Percentiles rank a stretch among this genome's conserved stretches.
Evolutionary conservation across 2,888 invertebrate species (phyloP).

Genomic region (Drosophila peninsularis): DNA sequence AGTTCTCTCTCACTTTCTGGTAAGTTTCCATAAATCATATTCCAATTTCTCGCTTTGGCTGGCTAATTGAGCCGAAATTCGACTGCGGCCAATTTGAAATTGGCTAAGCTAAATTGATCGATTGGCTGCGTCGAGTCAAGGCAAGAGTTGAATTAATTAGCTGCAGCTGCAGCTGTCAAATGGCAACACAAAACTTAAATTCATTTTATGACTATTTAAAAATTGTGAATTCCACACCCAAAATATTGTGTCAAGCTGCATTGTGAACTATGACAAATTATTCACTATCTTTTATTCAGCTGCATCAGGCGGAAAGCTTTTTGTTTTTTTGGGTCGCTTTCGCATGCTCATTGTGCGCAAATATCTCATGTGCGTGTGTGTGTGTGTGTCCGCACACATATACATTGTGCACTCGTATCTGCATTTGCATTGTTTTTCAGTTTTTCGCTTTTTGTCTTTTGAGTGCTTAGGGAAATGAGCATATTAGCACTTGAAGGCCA

Average conservation of each 20-base stretch:
- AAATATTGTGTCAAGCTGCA: conserved; percentile 14
- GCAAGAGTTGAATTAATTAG: conserved; percentile 22
- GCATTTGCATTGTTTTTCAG: conserved; percentile 9
- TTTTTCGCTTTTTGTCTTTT: neutral
- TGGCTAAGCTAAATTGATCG: conserved; percentile 7
- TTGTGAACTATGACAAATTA: conserved; percentile 12
- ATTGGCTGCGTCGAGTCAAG: conserved; percentile 11
- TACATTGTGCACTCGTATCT: conserved; percentile 1
- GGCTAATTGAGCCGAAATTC: conserved; percentile 14
- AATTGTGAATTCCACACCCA: neutral
- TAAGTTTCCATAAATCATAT: neutral
- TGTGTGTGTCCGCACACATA: neutral
- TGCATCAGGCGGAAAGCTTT: conserved; percentile 25
- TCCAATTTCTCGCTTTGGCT: neutral
- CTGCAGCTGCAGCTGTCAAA: conserved; percentile 9
- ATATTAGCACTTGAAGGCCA: conserved; percentile 54
- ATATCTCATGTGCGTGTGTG: neutral
- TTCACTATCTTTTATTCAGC: conserved; percentile 11
- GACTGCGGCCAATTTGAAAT: neutral
- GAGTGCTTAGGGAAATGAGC: conserved; percentile 42
- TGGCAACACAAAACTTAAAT: neutral
- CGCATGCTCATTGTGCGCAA: conserved; percentile 6
- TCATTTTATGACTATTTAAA: neutral
- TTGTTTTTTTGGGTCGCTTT: conserved; percentile 51
- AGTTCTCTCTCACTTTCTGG: neutral